Evolutionary conservation across 2,888 invertebrate species (phyloP), one percentile per base, ranked within the genome.

Genomic region (Baccha elongata): DNA sequence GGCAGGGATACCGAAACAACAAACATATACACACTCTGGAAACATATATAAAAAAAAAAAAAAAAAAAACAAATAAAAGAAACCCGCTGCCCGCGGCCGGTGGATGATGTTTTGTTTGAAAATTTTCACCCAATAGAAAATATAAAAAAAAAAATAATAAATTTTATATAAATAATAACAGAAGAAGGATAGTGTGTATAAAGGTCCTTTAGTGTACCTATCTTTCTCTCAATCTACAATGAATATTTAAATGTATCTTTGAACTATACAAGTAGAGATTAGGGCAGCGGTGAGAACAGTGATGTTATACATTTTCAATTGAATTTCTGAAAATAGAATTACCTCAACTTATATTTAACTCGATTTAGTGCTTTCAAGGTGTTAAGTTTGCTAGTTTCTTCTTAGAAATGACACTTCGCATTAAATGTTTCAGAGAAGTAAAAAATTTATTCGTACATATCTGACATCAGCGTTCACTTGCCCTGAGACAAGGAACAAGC

Each of bases 161-260:
- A 62, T 44, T 32, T 64, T 48, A 65, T 81, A 81, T 71, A 81
- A 83, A 81, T 81, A 81, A 83, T 83, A 76, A 42, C 76, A 48
- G 32, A 53, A 67, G 17, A 53, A 46, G 48, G 48, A 13, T 23
- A 15, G 40, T 42, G n/a, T 8, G 17, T 5, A 29, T 17, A 60
- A 55, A 55, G 19, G 75, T 52, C 35, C 60, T 62, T 15, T 62
- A 71, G 64, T 64, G 68, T 40, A 40, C 40, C 60, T 60, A 52
- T 65, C 71, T 68, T 17, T 75, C 23, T 53, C 44, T 72, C 52
- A 58, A 78, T 81, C 81, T 44, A 71, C 71, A 65, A 72, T 76
- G 72, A 83, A 83, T 83, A 83, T 83, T 78, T 83, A 83, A 83
- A 72, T 78, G 83, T 78, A 78, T 76, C 78, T 83, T 78, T 83